Evolutionary conservation across 2,113 vertebrate species (phyloP).

Genomic region (Tetrao urogallus): DNA sequence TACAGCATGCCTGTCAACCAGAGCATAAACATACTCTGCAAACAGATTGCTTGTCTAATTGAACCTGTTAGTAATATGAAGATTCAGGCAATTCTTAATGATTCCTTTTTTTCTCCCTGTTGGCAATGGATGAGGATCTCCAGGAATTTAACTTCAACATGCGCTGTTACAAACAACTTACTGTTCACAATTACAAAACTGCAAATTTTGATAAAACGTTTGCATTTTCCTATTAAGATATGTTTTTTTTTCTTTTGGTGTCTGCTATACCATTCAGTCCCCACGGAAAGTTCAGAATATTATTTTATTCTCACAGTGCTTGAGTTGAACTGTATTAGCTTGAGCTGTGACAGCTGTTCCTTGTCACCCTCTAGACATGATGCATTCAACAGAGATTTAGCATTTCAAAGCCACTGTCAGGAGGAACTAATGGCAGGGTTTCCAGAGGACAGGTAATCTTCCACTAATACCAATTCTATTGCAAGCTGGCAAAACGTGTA

Average conservation of each 20-base stretch:
- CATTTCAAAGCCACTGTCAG: neutral
- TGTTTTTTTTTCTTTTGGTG: neutral
- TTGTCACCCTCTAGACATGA: slow-evolving; percentile 26
- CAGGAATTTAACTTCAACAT: neutral
- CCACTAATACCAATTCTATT: slow-evolving; percentile 1
- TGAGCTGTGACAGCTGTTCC: slow-evolving; percentile 21
- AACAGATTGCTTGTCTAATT: neutral
- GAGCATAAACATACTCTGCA: neutral
- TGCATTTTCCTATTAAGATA: neutral
- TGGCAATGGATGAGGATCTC: neutral
- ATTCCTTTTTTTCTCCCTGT: neutral
- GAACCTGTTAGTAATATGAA: neutral
- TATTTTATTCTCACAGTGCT: neutral
- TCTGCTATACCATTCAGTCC: neutral
- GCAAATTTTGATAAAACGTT: neutral
- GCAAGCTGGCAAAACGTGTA: slow-evolving; percentile 13
- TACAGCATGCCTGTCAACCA: neutral
- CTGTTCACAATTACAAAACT: neutral
- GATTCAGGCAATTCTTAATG: neutral
- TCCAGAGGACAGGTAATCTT: slow-evolving; percentile 46
- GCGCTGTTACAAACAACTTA: neutral
- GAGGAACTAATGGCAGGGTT: slow-evolving; percentile 41
- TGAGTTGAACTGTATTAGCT: neutral
- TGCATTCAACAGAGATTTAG: neutral
- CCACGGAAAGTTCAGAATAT: neutral